Evolutionary conservation across 1,140 invertebrate genomes (phyloP).

Genomic region (Pachypeltis micranthus): DNA sequence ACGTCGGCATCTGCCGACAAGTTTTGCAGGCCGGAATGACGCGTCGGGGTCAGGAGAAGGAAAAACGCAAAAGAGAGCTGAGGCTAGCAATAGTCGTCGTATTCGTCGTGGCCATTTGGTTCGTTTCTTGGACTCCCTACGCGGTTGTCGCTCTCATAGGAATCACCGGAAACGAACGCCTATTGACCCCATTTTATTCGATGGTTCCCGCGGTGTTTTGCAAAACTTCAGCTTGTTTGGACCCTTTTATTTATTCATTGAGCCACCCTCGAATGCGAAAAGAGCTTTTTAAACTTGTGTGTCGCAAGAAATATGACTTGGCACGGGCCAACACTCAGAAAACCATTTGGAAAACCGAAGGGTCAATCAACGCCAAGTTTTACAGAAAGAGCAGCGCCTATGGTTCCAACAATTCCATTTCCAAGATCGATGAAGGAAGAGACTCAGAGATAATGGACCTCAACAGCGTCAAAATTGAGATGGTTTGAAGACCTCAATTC

Average conservation of each 20-base stretch:
- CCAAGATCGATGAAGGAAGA: background rate
- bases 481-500: no score
- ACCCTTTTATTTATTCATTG: conserved; percentile 62
- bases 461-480: background rate
- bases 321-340: conserved; percentile 7
- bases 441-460: background rate
- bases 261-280: conserved; percentile 54
- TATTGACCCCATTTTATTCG: conserved; percentile 51
- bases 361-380: background rate
- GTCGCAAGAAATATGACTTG: conserved; percentile 15
- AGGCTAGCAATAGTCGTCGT: conserved; percentile 52
- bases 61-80: conserved; percentile 51
- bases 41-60: conserved; percentile 44
- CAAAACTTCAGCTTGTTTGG: conserved; percentile 58
- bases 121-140: conserved; percentile 65
- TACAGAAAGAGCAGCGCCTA: background rate
- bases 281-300: conserved; percentile 38
- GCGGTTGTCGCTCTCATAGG: conserved; percentile 58
- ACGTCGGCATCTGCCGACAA: conserved; percentile 44
- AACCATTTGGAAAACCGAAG: conserved; percentile 13
- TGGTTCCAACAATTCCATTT: background rate
- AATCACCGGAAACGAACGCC: conserved; percentile 46
- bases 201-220: conserved; percentile 66
- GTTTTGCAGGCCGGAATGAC: conserved; percentile 21
- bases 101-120: conserved; percentile 53